Base-by-base conservation (phyloP, 2,113 vertebrate species). In the Semicossyphus pulcher region DNA sequence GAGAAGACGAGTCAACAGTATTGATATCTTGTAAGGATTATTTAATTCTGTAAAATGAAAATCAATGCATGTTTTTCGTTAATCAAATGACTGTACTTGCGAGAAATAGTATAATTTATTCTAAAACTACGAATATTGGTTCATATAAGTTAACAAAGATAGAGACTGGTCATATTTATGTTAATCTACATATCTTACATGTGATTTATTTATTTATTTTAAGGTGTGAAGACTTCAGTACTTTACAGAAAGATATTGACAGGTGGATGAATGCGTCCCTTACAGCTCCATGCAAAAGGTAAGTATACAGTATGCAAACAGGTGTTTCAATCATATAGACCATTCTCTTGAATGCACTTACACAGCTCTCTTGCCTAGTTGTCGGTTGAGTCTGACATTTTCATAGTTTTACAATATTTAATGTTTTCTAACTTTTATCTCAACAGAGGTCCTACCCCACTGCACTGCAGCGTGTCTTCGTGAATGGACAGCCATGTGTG, bases 251-350 rank as follows among this genome's bases (percentile, higher is more conserved):
- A n/a, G n/a, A n/a, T n/a, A n/a, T n/a, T n/a, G n/a, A n/a, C n/a
- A n/a, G n/a, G n/a, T n/a, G n/a, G n/a, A n/a, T n/a, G 9, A 45
- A 16, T 49, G 47, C 12, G 8, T 49, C 47, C 23, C 47, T 49
- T 15, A 49, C 11, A 49, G 23, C 25, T 49, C 23, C 47, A 2
- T 49, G 47, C 23, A 49, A 49, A 49, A 49, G 47, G 23, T 49
- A 49, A 49, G 47, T 26, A 47, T 47, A 47, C 20, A 47, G 21
- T 26, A 49, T 49, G 47, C 47, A 49, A 26, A 49, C 25, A 49
- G n/a, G n/a, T n/a, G n/a, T n/a, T n/a, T n/a, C n/a, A n/a, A n/a
- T n/a, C n/a, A n/a, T 26, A 26, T 25, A 49, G 1, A 26, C 2
- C 23, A 49, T 49, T 49, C 47, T 49, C 25, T 45, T 45, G 9